Conservation (phyloP, 2,888 invertebrate species). For the Ceriagrion tenellum region DNA sequence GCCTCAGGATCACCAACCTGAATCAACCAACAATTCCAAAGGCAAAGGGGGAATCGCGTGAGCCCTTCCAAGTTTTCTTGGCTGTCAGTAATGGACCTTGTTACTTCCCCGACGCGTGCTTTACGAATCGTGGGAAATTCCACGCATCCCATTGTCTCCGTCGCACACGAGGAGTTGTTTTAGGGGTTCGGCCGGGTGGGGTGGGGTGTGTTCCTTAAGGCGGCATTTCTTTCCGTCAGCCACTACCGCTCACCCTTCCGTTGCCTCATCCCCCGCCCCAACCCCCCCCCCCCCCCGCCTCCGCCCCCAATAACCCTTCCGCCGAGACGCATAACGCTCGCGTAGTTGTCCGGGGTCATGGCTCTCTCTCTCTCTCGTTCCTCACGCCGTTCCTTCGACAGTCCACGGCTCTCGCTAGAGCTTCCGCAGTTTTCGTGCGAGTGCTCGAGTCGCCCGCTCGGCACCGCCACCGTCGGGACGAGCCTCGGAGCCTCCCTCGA, state of each 20-base stretch:
- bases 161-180: neutral
- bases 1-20: neutral
- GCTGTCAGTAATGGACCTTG: constrained; percentile 24
- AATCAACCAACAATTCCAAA: neutral
- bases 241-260: no score
- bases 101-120: constrained; percentile 34
- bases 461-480: constrained; percentile 47
- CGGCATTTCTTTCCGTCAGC: no score
- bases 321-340: neutral
- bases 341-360: constrained; percentile 60
- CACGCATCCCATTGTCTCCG: constrained; percentile 43
- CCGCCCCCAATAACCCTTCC: neutral
- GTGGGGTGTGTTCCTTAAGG: no score
- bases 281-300: neutral
- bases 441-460: constrained; percentile 8
- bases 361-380: neutral
- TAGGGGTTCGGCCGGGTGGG: neutral
- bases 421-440: constrained; percentile 17
- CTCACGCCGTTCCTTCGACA: neutral
- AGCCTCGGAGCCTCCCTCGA: neutral
- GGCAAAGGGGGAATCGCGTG: neutral
- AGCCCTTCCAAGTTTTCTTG: constrained; percentile 41
- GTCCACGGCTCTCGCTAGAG: neutral
- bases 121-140: constrained; percentile 45
- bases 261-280: no score